Conservation (phyloP, 2,797 vertebrate genomes). For the Ptychobarbus kaznakovi region DNA sequence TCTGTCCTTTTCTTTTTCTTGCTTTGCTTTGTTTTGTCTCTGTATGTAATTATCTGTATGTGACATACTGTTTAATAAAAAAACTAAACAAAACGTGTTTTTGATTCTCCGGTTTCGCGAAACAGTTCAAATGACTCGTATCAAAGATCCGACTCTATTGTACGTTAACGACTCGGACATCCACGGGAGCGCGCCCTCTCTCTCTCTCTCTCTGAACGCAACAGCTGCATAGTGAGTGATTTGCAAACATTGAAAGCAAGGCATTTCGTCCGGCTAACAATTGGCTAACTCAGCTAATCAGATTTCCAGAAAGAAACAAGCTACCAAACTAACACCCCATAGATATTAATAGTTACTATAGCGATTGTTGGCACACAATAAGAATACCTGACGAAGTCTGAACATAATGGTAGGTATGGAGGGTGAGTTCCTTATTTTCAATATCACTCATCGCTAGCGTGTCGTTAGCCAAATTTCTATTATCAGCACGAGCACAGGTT, state of each 20-base stretch:
- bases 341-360: conserved; percentile 13
- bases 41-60: background rate
- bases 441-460: conserved; percentile 54
- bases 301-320: conserved; percentile 41
- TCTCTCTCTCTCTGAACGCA: conserved; percentile 62
- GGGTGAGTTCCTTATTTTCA: conserved; percentile 63
- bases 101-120: background rate
- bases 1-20: background rate
- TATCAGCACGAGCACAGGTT: conserved; percentile 28
- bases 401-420: conserved; percentile 58
- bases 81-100: no score
- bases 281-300: conserved; percentile 70
- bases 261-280: conserved; percentile 70
- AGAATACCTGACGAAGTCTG: conserved; percentile 54
- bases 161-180: background rate
- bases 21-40: background rate
- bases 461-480: conserved; percentile 51
- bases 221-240: conserved; percentile 80
- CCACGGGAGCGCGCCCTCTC: conserved; percentile 60
- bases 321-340: conserved; percentile 26
- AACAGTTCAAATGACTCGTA: background rate
- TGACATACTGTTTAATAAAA: background rate
- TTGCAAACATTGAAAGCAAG: conserved; percentile 67
- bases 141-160: background rate
- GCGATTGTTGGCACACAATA: conserved; percentile 41